Conservation (phyloP, 2,797 vertebrate species). For the Lemur catta region DNA sequence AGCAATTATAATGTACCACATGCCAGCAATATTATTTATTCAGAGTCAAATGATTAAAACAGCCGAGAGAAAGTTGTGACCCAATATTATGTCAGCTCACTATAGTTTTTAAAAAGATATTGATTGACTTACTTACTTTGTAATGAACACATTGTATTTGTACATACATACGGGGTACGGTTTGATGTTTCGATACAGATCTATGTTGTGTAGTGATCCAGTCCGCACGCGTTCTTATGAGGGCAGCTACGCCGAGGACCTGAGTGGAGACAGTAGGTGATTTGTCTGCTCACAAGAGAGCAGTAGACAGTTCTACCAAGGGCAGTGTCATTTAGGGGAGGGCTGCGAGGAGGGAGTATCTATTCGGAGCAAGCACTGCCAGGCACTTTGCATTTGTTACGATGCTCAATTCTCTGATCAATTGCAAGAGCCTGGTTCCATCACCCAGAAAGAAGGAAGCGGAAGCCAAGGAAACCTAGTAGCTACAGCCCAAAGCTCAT, state of each 20-base stretch:
- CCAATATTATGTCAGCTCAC: neutral
- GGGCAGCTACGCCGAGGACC: rapidly evolving
- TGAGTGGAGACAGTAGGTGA: neutral
- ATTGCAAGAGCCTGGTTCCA: neutral
- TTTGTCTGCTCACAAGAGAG: neutral
- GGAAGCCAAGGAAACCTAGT: neutral
- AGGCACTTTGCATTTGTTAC: neutral
- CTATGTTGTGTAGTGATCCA: neutral
- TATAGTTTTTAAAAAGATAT: neutral
- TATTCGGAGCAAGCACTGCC: neutral
- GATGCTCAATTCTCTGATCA: neutral
- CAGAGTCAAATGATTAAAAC: neutral
- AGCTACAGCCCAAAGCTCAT: neutral
- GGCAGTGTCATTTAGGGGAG: no score
- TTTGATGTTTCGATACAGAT: neutral
- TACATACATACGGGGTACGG: no score
- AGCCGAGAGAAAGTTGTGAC: neutral
- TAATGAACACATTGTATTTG: neutral
- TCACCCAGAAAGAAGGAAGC: neutral
- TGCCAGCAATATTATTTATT: neutral
- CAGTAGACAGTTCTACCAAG: neutral
- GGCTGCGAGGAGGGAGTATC: neutral
- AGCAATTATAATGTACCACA: neutral
- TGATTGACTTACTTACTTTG: neutral
- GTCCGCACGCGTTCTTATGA: rapidly evolving